Evolutionary conservation across 2,797 vertebrate genomes (phyloP), one percentile per base, ranked within the genome.

Genomic region (Menidia menidia): DNA sequence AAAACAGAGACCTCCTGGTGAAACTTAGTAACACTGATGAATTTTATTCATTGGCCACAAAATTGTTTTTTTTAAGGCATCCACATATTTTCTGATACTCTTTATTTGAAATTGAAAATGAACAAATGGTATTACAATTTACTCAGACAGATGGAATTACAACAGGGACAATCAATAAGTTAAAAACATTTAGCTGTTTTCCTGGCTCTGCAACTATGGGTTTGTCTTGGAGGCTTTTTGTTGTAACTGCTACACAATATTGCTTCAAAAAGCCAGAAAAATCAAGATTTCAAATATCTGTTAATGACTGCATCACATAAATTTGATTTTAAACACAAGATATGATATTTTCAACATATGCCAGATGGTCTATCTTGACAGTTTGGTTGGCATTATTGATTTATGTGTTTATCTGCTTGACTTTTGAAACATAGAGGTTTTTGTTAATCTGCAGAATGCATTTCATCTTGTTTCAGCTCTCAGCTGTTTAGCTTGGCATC

Each of bases 351-450:
- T 94, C 93, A 93, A 86, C 89, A 87, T 90, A 83, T 92, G 94
- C 90, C 95, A 97, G 95, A 95, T 97, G 95, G 91, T 93, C 91
- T 87, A 91, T 75, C 92, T 88, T 88, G 86, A 87, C 92, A 90
- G 79, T 93, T 78, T 89, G 80, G 88, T 89, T 80, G 88, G 66
- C 78, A 73, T 91, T 85, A 82, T 85, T 90, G 86, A 78, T 88
- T 90, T 89, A 84, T 94, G 88, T 92, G 78, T 92, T 89, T 89
- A 80, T 93, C 73, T 80, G 52, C 72, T 85, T 85, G 73, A 83
- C 78, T 89, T 80, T 85, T 77, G 71, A 83, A 88, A 82, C 69
- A 68, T 65, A 71, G 47, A 81, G 71, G 60, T 79, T 84, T 90
- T 87, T 67, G 91, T 91, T 87, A 54, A 89, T 87, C 83, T 81